Conservation (phyloP, 2,888 invertebrate genomes). For the Volucella bombylans region DNA sequence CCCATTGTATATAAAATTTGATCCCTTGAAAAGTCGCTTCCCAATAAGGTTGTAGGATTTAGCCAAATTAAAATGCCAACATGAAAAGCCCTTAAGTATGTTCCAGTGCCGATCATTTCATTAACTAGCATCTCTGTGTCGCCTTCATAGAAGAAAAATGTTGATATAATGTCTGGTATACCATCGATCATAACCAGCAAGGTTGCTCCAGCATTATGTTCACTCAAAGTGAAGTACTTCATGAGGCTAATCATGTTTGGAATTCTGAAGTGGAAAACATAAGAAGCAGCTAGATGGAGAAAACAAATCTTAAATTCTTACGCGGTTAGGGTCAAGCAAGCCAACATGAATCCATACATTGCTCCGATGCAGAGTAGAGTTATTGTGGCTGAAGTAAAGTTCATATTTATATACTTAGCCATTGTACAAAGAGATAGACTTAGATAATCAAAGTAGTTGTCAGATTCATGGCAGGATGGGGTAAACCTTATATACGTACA, state of each 20-base stretch:
- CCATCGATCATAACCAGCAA: conserved; percentile 35
- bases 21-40: conserved; percentile 52
- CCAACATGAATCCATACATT: conserved; percentile 8
- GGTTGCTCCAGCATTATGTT: conserved; percentile 51
- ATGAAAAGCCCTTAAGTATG: conserved; percentile 52
- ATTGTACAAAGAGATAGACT: conserved; percentile 35
- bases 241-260: conserved; percentile 46
- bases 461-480: conserved; percentile 35
- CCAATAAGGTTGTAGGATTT: conserved; percentile 20
- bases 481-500: conserved; percentile 36
- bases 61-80: conserved; percentile 34
- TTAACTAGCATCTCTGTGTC: conserved; percentile 50
- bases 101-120: conserved; percentile 50
- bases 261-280: conserved; percentile 4
- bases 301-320: background rate
- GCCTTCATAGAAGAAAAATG: conserved; percentile 38
- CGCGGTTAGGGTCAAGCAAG: conserved; percentile 23
- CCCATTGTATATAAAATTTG: conserved; percentile 18
- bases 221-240: conserved; percentile 22
- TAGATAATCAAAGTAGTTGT: conserved; percentile 37
- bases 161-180: conserved; percentile 45
- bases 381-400: conserved; percentile 5
- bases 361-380: conserved; percentile 1
- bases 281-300: no score
- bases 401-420: conserved; percentile 14